Base-by-base conservation (phyloP, 2,888 invertebrate species). In the Hecatera dysodea region DNA sequence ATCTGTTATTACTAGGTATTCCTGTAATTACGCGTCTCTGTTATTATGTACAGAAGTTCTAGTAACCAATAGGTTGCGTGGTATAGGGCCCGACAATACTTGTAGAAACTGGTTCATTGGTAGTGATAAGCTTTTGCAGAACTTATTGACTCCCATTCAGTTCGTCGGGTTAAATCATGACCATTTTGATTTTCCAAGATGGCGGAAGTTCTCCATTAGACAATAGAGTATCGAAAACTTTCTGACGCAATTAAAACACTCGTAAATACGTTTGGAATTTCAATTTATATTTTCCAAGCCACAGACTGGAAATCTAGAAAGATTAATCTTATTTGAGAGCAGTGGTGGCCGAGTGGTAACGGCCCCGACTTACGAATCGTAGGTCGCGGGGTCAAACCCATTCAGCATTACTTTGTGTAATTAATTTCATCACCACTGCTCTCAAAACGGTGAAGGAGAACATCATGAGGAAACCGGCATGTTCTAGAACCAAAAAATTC, bases 1-100 rank as follows among this genome's bases (percentile, higher is more conserved):
- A 42, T 36, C 36, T 60, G 36, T 78, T 39, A 66, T 60, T 50
- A 72, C 27, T 39, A 36, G 29, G 4, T 24, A 27, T 71, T 71
- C 73, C 22, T 50, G 19, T 46, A 39, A 78, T 60, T 22, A 78
- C 24, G 44, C 8, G 36, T 36, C 19, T 15, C 27, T 11, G 8
- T 74, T 4, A 42, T 55, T 33, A 44, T 24, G 12, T 19, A 5
- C n/a, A 11, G 27, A 12, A 42, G 33, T 8, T 62, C 71, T 53
- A 15, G 29, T 33, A 57, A 46, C 22, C 29, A 19, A 19, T 12
- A 2, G 4, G 12, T 22, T 33, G 19, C n/a, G 29, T 56, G 24
- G 44, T 42, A 36, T 17, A 17, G 15, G 50, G 17, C 22, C 22
- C 3, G 17, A 36, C 27, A 50, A 65, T 17, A 12, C 8, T 44